These are phyloP conservation scores for Asteroscopus sphinx DNA, from an alignment of 2,888 invertebrate genomes.

Conservation along the genomic window DNA sequence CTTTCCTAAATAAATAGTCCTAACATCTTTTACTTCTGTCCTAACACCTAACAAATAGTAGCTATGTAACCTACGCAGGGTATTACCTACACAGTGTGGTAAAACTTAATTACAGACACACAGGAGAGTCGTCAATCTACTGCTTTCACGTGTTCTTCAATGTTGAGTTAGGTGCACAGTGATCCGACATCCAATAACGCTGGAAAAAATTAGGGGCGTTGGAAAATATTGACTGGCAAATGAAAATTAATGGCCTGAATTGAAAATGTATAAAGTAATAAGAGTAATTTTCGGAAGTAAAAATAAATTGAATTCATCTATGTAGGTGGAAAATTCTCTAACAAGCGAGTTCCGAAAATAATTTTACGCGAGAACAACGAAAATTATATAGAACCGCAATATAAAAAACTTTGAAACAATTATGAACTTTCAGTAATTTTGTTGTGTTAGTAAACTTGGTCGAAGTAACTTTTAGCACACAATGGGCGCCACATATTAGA, in stretches of 20 bases:
- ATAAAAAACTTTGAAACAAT: slow-evolving; percentile 63
- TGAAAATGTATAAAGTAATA: slow-evolving; percentile 33
- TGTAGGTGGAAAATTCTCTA: not conserved
- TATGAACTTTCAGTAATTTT: slow-evolving; percentile 67
- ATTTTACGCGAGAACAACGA: slow-evolving; percentile 30
- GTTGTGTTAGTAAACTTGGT: slow-evolving; percentile 59
- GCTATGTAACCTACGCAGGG: slow-evolving; percentile 41
- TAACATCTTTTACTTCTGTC: slow-evolving; percentile 15
- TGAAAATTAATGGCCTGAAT: slow-evolving; percentile 39
- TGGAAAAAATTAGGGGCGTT: slow-evolving; percentile 63
- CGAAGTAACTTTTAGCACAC: slow-evolving; percentile 61
- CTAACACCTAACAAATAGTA: slow-evolving; percentile 43
- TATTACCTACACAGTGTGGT: slow-evolving; percentile 49
- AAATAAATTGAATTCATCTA: slow-evolving; percentile 14
- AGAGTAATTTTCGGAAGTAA: slow-evolving; percentile 30
- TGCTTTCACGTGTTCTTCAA: slow-evolving; percentile 77
- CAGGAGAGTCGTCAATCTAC: slow-evolving; percentile 76
- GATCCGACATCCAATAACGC: slow-evolving; percentile 60
- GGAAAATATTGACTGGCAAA: slow-evolving; percentile 61
- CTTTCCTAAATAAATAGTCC: slow-evolving; percentile 38
- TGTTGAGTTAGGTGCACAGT: slow-evolving; percentile 70
- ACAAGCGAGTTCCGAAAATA: slow-evolving; percentile 24
- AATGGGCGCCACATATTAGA: slow-evolving; percentile 67
- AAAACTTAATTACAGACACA: slow-evolving; percentile 67
- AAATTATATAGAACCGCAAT: slow-evolving; percentile 58